Evolutionary conservation across 2,888 invertebrate genomes (phyloP).

Genomic region (Acronicta aceris): DNA sequence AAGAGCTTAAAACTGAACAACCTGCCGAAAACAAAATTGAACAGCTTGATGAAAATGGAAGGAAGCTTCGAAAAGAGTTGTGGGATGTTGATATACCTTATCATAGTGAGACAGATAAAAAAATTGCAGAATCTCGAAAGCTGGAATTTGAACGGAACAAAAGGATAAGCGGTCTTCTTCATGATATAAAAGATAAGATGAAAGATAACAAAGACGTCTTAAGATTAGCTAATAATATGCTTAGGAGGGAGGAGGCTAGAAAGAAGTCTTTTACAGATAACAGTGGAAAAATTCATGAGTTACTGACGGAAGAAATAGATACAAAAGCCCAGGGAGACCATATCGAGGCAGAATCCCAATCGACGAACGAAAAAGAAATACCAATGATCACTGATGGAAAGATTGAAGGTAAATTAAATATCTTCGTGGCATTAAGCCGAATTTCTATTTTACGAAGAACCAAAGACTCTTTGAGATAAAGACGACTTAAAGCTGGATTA

Average conservation of each 20-base stretch:
- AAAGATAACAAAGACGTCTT: slow-evolving; percentile 83
- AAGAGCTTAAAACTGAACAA: slow-evolving; percentile 11
- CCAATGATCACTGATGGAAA: slow-evolving; percentile 14
- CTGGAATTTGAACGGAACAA: slow-evolving; percentile 72
- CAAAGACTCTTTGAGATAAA: too few species aligned
- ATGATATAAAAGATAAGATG: slow-evolving; percentile 82
- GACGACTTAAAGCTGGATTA: neutral
- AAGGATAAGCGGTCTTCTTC: slow-evolving; percentile 76
- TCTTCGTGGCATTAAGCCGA: neutral
- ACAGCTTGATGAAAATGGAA: slow-evolving; percentile 36
- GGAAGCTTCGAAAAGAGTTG: slow-evolving; percentile 68
- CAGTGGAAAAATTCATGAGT: slow-evolving; percentile 54
- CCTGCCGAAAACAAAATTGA: slow-evolving; percentile 4
- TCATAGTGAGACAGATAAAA: slow-evolving; percentile 63
- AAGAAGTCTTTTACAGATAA: slow-evolving; percentile 59
- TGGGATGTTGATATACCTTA: slow-evolving; percentile 70
- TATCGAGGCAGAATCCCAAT: slow-evolving; percentile 33
- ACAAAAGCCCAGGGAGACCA: slow-evolving; percentile 75
- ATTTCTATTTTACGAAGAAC: too few species aligned
- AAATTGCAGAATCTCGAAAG: slow-evolving; percentile 64
- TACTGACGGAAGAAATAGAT: slow-evolving; percentile 62
- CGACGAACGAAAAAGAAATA: slow-evolving; percentile 14
- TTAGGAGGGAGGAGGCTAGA: slow-evolving; percentile 73
- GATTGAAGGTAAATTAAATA: slow-evolving; percentile 17
- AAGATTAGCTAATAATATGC: slow-evolving; percentile 76